Evolutionary conservation across 1,140 invertebrate species (phyloP).

Genomic region (Lethrus apterus): DNA sequence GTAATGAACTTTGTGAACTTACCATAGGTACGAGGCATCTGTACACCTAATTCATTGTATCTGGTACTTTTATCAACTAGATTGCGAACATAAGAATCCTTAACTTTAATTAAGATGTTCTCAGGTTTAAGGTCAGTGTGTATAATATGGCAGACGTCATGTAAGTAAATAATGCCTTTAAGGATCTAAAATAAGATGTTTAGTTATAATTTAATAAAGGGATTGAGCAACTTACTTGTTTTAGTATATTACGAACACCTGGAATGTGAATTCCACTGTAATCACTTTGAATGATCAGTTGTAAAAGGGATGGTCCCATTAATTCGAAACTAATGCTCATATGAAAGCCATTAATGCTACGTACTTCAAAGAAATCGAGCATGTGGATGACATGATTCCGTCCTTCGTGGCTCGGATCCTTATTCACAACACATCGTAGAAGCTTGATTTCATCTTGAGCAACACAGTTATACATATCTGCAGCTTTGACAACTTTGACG

Average conservation of each 20-base stretch:
- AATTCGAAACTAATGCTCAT: slow-evolving; percentile 99
- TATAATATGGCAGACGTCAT: slow-evolving; percentile 95
- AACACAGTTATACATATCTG: slow-evolving; percentile 93
- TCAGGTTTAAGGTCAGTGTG: slow-evolving; percentile 99
- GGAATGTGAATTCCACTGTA: slow-evolving; percentile 92
- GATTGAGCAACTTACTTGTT: slow-evolving; percentile 62
- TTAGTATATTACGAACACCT: slow-evolving; percentile 91
- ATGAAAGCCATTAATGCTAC: slow-evolving; percentile 89
- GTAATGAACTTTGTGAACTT: slow-evolving; percentile 33
- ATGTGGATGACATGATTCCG: slow-evolving; percentile 93
- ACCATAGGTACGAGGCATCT: slow-evolving; percentile 81
- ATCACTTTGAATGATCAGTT: slow-evolving; percentile 94
- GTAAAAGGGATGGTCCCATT: slow-evolving; percentile 92
- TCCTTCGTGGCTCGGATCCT: slow-evolving; percentile 78
- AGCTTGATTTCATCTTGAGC: slow-evolving; percentile 98
- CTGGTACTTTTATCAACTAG: slow-evolving; percentile 54
- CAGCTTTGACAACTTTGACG: slow-evolving; percentile 97
- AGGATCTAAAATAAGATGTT: slow-evolving; percentile 54
- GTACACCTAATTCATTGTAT: slow-evolving; percentile 58
- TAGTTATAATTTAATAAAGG: slow-evolving; percentile 76
- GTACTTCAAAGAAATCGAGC: slow-evolving; percentile 95
- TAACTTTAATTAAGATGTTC: slow-evolving; percentile 92
- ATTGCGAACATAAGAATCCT: slow-evolving; percentile 74
- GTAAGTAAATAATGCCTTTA: slow-evolving; percentile 92
- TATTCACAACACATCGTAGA: slow-evolving; percentile 83